These are phyloP conservation scores for Neoarius graeffei DNA, from an alignment of 2,113 vertebrate species.

Conservation along the genomic window DNA sequence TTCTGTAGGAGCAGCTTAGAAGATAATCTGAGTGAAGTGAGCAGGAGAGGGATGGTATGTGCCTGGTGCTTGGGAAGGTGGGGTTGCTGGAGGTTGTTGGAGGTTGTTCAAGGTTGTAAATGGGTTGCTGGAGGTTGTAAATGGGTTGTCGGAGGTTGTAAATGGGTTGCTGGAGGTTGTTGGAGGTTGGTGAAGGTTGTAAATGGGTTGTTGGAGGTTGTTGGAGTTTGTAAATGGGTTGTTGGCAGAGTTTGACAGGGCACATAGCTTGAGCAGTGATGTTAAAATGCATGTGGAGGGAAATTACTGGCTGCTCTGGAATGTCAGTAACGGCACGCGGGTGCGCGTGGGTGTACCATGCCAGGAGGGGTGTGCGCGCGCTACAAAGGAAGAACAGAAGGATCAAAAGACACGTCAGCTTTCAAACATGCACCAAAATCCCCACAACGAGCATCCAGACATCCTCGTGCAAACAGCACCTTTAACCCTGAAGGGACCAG, in stretches of 20 bases:
- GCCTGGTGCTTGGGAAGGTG: background rate
- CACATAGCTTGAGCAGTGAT: background rate
- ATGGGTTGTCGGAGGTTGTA: too few relatives aligned
- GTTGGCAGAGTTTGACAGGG: background rate
- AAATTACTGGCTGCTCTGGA: background rate
- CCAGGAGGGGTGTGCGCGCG: background rate
- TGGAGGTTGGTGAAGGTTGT: too few relatives aligned
- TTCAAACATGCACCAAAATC: slow-evolving; percentile 24
- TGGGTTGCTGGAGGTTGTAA: too few relatives aligned
- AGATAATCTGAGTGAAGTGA: background rate
- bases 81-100: background rate
- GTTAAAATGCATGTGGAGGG: background rate
- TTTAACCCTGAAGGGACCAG: background rate
- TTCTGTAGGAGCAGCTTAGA: background rate
- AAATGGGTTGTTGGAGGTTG: too few relatives aligned
- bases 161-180: too few relatives aligned
- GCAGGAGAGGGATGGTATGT: background rate
- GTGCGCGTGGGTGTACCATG: slow-evolving; percentile 18
- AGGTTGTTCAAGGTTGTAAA: too few relatives aligned
- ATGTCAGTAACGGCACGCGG: slow-evolving; percentile 1
- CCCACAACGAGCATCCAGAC: background rate
- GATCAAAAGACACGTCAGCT: background rate
- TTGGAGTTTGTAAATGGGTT: too few relatives aligned
- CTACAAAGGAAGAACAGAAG: background rate
- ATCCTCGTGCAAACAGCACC: background rate